Evolutionary conservation across 2,797 vertebrate genomes (phyloP), one percentile per base, ranked within the genome.

Genomic region (Thamnophis elegans): DNA sequence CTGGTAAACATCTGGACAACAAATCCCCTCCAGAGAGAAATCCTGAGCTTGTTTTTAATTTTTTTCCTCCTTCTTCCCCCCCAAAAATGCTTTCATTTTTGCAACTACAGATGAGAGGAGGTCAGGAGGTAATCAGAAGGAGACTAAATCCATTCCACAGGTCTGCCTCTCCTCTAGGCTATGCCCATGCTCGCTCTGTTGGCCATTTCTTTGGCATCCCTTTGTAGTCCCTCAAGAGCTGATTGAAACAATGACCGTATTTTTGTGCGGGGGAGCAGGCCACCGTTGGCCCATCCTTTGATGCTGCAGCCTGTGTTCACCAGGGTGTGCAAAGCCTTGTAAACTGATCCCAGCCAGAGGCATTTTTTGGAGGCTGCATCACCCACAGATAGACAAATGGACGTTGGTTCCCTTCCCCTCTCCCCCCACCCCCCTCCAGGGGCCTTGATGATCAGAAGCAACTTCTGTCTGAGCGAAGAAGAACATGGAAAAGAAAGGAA

Each of bases 271-370:
- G 47, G 47, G 96, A 93, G 97, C 96, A 93, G 96, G 97, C 95
- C 96, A 97, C 97, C 97, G 97, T 97, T 56, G 90, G 73, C 32
- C 87, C 60, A 86, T 22, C 82, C 98, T 98, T 98, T 98, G 98
- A 98, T 98, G 98, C 96, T 78, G 47, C 94, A 89, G 94, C 88
- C 92, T 94, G 96, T 97, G 98, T 96, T 98, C 98, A 97, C 96
- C 95, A 92, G 97, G 98, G 97, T 98, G 98, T 98, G 97, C 97
- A 97, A 91, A 93, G 95, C 97, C 97, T 96, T 95, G 98, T 97
- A 98, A 98, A 96, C 94, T 59, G 97, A 98, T 97, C 97, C 42
- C 95, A 90, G 94, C 96, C 92, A 94, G 91, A 82, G 95, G 97
- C 96, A 95, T 97, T 94, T 97, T 96, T 96, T 13, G 18, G 95